A percentile compares a stretch with the other conserved stretches of the same genome.
Conservation (phyloP, 2,888 invertebrate genomes). For the Cantharis flavilabris region DNA sequence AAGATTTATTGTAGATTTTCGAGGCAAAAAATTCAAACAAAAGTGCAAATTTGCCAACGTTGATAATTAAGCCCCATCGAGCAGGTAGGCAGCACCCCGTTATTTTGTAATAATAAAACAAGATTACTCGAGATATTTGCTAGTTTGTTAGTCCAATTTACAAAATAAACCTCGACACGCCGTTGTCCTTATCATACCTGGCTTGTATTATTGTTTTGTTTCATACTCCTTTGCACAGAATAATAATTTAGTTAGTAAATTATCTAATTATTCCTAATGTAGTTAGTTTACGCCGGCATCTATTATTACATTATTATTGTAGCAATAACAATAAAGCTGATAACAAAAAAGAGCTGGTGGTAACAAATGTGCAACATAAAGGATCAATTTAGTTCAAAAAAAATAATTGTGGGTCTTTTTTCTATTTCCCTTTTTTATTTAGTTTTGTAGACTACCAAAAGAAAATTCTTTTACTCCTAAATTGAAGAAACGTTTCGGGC, state of each 20-base stretch:
- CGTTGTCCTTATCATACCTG: constrained; percentile 1
- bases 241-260: constrained; percentile 1
- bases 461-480: constrained; percentile 22
- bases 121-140: not conserved
- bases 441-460: not conserved
- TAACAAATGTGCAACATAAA: not conserved
- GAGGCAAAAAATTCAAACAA: not conserved
- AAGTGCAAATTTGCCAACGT: not conserved
- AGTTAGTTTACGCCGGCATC: not conserved
- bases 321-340: not conserved
- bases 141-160: not conserved
- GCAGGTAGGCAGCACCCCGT: not conserved
- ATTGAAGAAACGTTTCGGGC: constrained; percentile 25
- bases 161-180: not conserved
- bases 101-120: not conserved
- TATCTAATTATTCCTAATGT: not conserved
- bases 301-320: not conserved
- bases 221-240: not conserved
- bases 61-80: not conserved
- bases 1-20: not conserved
- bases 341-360: not conserved
- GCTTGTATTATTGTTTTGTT: constrained; percentile 2
- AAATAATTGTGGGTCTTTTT: constrained; percentile 1
- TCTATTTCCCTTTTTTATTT: not conserved
- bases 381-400: not conserved